Base-by-base conservation (phyloP, 2,797 vertebrate species). In the Varecia variegata region DNA sequence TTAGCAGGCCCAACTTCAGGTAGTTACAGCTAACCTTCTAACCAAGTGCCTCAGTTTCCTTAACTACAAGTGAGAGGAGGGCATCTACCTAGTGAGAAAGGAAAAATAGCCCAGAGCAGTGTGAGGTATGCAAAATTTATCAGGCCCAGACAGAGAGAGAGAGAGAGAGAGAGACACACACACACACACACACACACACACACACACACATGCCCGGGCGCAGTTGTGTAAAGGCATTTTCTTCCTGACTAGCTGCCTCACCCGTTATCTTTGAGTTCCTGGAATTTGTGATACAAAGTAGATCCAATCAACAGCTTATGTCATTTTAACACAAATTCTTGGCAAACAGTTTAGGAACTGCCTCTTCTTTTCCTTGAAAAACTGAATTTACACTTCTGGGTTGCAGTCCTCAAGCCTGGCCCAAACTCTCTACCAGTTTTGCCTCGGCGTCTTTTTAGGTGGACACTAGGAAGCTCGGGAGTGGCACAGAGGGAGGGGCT, bases 41-140 rank as follows among this genome's bases (percentile, higher is more conserved):
- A 56, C 67, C 2, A 5, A 0, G 50, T 21, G 27, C 54, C 71
- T 3, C 3, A 1, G 47, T 43, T 35, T 80, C 86, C 80, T 47
- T n/a, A 11, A 58, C 1, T 7, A 9, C 1, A 6, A 20, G 2
- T 0, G 1, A 71, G 58, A 47, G n/a, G 62, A 52, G 45, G 15
- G 30, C 0, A 4, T 60, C 52, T 68, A 52, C 3, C 68, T 40
- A 9, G 56, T 58, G 56, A 58, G 56, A 58, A 58, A 58, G 27
- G 56, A 58, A 58, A 58, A 58, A 58, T 58, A 58, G 56, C 56
- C 56, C 56, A 58, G 56, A 58, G 23, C 56, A 58, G 56, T 58
- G 25, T 58, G 25, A 58, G 56, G 10, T 58, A 27, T 58, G 56
- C 56, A 58, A 58, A 58, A 27, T 27, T 58, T 58, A 58, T 58